Conservation (phyloP, 2,113 vertebrate species). For the Brachypodius melanocephalos region DNA sequence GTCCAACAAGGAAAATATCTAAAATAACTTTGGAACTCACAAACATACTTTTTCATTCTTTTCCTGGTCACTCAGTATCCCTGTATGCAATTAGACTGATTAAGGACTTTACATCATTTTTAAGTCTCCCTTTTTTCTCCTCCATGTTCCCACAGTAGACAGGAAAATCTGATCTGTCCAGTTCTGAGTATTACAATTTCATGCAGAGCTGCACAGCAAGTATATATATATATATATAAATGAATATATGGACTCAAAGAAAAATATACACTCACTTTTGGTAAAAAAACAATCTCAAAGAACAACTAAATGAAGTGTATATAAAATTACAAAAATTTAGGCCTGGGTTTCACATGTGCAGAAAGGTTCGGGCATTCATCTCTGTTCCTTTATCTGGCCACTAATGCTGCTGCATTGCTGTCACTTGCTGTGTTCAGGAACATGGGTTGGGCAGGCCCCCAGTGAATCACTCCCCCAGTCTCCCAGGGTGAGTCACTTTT, state of each 20-base stretch:
- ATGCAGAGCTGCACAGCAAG: background rate
- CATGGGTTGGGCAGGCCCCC: rapidly evolving
- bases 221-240: background rate
- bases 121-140: background rate
- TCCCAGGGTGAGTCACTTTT: background rate
- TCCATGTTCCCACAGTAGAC: background rate
- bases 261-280: background rate
- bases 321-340: background rate
- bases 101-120: background rate
- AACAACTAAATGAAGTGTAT: background rate
- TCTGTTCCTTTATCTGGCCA: background rate
- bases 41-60: background rate
- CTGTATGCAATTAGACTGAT: background rate
- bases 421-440: background rate
- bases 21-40: background rate
- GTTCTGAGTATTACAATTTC: background rate
- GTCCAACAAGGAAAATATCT: background rate
- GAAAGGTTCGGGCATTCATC: background rate
- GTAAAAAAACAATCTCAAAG: background rate
- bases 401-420: background rate
- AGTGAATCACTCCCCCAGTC: background rate
- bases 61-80: background rate
- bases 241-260: background rate
- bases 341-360: background rate
- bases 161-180: background rate